Percentiles rank a stretch among this genome's conserved stretches.
Conservation (phyloP, 2,888 invertebrate genomes). For the Monoplex corrugatus region DNA sequence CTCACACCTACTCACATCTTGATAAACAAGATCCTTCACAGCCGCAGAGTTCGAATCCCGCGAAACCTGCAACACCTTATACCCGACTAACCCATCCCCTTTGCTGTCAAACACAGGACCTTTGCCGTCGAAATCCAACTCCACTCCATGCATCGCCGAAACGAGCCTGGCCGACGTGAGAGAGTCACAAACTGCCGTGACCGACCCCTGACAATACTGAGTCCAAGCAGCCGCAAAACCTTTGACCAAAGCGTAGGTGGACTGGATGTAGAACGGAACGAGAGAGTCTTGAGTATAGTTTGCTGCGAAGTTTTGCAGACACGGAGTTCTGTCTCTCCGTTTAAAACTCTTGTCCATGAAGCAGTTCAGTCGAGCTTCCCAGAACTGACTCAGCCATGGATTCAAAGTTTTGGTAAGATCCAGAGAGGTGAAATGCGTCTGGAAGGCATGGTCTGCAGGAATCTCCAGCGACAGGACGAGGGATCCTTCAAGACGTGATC, state of each 20-base stretch:
- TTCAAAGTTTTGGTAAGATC: conserved; percentile 27
- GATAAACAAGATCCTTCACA: background rate
- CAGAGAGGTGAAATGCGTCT: background rate
- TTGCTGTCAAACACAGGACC: conserved; percentile 34
- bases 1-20: background rate
- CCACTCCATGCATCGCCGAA: background rate
- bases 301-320: background rate
- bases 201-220: background rate
- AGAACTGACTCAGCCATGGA: conserved; percentile 58
- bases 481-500: conserved; percentile 1
- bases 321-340: background rate
- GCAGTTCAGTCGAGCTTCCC: conserved; percentile 58
- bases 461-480: background rate
- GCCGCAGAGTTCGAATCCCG: background rate
- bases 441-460: background rate
- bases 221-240: background rate
- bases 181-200: background rate
- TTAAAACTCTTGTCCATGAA: conserved; percentile 61
- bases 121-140: conserved; percentile 3
- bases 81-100: conserved; percentile 36
- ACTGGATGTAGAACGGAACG: conserved; percentile 10
- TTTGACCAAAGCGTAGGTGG: background rate
- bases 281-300: conserved; percentile 19
- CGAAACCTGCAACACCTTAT: conserved; percentile 15
- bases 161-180: background rate